A percentile compares a stretch with the other conserved stretches of the same genome.
phyloP scores from a whole-genome alignment of 2,797 vertebrate species.

The Perdix hodgsoniae region DNA sequence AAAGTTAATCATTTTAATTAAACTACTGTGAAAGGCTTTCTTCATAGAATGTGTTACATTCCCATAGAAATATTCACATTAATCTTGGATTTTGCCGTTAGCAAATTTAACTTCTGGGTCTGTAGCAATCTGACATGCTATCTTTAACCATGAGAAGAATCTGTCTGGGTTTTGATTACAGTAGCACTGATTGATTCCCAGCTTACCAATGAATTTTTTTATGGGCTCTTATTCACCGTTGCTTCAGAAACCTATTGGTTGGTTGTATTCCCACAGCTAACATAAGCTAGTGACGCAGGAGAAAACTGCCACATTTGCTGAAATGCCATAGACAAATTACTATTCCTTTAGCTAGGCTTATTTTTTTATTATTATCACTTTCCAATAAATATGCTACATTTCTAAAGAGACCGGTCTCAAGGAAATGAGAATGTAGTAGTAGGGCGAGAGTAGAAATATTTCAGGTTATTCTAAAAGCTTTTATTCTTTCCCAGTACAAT shows the following conservation, averaged over 20 bases:
- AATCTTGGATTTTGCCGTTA: constrained; percentile 16
- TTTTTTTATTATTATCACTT: constrained; percentile 20
- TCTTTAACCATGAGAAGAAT: constrained; percentile 26
- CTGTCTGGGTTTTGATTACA: not conserved
- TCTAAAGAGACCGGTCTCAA: constrained; percentile 50
- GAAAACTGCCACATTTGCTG: constrained; percentile 65
- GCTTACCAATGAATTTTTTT: constrained; percentile 27
- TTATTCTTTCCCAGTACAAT: not conserved
- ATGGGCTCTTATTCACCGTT: not conserved
- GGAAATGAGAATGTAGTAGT: not conserved
- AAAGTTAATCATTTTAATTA: not conserved
- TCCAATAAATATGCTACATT: constrained; percentile 37
- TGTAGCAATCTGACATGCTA: constrained; percentile 8
- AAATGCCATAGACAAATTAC: constrained; percentile 31
- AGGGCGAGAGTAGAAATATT: not conserved
- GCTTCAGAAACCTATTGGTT: constrained; percentile 36
- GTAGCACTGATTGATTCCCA: constrained; percentile 33
- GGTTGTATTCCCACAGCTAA: constrained; percentile 53
- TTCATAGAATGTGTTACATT: not conserved
- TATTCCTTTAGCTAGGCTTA: constrained; percentile 54
- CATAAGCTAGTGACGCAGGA: constrained; percentile 47
- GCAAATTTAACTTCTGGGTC: not conserved
- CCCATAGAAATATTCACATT: not conserved
- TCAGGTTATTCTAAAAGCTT: constrained; percentile 3
- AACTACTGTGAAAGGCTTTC: not conserved